Base-by-base conservation (phyloP, 2,113 vertebrate species). In the Cromileptes altivelis region DNA sequence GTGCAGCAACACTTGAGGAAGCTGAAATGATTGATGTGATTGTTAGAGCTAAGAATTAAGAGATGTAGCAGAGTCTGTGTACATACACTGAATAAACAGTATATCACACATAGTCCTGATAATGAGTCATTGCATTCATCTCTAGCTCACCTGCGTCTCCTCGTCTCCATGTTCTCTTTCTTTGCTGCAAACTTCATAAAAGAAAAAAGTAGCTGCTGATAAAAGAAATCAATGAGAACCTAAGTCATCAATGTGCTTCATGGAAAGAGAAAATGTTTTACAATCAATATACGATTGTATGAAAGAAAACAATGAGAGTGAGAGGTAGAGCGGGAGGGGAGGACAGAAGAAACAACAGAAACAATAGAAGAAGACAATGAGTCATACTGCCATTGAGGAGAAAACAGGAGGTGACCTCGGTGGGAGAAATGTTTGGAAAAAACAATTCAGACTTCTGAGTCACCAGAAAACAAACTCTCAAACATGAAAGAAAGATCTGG, bases 11-110 rank as follows among this genome's bases (percentile, higher is more conserved):
- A 45, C 42, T 45, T 37, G 33, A 37, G 70, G 47, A 68, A 49
- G 37, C 62, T 67, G 57, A 23, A 21, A 68, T 27, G 33, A 61
- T 25, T 86, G n/a, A 69, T 69, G 42, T 78, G 56, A 69, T 80
- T 72, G 68, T 87, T 70, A 58, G 42, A 25, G 57, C 18, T 68
- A 42, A 78, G 27, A 4, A 21, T 71, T 57, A n/a, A 74, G 53
- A 40, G 21, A 27, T 42, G 17, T 23, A 15, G 64, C 42, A 52
- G 70, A 49, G 49, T 88, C 83, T 81, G 64, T 81, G 85, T 81
- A 33, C 21, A 6, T 42, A 17, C 13, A 19, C 12, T 27, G 0
- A 77, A 6, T 55, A 58, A 65, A 10, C 14, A 27, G 25, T 40
- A 45, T 71, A 45, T 60, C 40, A 15, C 10, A n/a, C 37, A 45